Evolutionary conservation across 1,140 invertebrate genomes (phyloP).

Genomic region (Neodiprion pinetum): DNA sequence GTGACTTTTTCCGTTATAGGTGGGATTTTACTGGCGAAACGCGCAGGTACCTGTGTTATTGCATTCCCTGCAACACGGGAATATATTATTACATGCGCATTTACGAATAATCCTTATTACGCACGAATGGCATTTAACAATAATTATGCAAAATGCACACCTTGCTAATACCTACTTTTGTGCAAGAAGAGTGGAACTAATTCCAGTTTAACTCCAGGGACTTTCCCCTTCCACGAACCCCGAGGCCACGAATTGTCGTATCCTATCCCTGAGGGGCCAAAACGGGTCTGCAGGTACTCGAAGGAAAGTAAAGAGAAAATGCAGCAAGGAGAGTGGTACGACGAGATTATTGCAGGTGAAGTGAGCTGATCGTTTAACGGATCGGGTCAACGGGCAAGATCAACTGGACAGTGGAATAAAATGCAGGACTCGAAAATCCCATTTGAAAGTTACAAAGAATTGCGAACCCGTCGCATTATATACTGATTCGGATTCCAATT

Average conservation of each 20-base stretch:
- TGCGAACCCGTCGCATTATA: too few relatives aligned
- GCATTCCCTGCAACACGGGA: neutral
- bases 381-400: neutral
- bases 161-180: too few relatives aligned
- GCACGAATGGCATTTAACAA: neutral
- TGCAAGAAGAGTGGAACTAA: too few relatives aligned
- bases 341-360: neutral
- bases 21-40: too few relatives aligned
- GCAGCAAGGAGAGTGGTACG: neutral
- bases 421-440: too few relatives aligned
- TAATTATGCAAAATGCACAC: neutral
- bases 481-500: too few relatives aligned
- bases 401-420: neutral
- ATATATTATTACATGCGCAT: neutral
- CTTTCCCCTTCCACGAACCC: slow-evolving; percentile 6
- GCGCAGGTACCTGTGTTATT: neutral
- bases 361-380: neutral
- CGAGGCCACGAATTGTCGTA: neutral
- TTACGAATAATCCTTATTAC: neutral
- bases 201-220: neutral
- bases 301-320: slow-evolving; percentile 7
- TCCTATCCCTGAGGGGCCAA: neutral
- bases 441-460: too few relatives aligned
- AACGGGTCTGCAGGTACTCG: neutral
- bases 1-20: too few relatives aligned